Evolutionary conservation across 2,113 vertebrate genomes (phyloP).

Genomic region (Gopherus evgoodei): DNA sequence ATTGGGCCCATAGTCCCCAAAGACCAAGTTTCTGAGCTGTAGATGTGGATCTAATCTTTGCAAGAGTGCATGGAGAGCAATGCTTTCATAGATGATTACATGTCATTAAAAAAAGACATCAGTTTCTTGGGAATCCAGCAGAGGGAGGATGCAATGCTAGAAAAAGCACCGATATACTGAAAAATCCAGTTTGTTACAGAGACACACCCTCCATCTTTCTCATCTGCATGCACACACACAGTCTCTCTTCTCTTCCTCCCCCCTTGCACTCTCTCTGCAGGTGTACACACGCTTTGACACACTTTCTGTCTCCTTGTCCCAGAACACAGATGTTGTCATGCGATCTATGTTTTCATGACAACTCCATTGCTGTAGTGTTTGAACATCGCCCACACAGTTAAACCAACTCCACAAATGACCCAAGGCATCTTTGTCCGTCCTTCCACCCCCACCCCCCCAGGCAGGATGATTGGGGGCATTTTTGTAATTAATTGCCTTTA

Average conservation of each 20-base stretch:
- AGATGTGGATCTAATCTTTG: rapidly evolving
- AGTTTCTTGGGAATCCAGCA: neutral
- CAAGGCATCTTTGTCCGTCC: neutral
- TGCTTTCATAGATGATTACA: neutral
- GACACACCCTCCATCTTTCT: neutral
- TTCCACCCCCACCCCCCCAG: neutral
- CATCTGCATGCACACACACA: rapidly evolving
- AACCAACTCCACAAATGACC: neutral
- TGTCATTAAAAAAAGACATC: neutral
- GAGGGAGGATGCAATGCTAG: neutral
- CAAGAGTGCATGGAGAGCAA: rapidly evolving
- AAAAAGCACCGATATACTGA: neutral
- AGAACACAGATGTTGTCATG: neutral
- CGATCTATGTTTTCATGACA: neutral
- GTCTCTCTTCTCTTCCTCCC: rapidly evolving
- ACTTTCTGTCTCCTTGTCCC: neutral
- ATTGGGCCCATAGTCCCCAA: neutral
- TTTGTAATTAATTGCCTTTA: neutral
- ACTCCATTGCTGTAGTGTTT: neutral
- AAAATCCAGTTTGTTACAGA: neutral
- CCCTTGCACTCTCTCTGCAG: neutral
- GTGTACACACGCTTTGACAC: neutral
- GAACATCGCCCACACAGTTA: neutral
- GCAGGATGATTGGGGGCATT: neutral
- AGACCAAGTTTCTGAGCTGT: rapidly evolving